Conservation (phyloP, 2,797 vertebrate genomes). For the Sebastes kiyomatsui region DNA sequence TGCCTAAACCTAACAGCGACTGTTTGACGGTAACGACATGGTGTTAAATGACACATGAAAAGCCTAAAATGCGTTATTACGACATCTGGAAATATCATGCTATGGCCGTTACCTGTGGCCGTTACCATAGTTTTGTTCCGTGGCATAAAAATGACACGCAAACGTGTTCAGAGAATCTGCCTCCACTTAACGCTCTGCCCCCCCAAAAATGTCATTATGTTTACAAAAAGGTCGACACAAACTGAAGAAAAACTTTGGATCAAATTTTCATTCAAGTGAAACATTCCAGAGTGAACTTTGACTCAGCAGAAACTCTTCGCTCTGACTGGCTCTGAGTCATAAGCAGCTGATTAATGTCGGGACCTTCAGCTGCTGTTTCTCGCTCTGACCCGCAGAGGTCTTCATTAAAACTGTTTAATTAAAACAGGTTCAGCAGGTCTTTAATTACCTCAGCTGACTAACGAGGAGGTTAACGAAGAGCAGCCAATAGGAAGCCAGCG, state of each 20-base stretch:
- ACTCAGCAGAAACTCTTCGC: neutral
- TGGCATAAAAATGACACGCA: too few species aligned
- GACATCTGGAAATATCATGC: too few species aligned
- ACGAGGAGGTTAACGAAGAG: constrained; percentile 37
- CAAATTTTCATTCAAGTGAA: neutral
- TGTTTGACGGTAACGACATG: too few species aligned
- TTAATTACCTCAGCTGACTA: constrained; percentile 27
- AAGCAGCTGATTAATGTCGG: constrained; percentile 12
- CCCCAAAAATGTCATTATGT: neutral
- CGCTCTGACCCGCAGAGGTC: neutral
- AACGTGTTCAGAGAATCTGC: too few species aligned
- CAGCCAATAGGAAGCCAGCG: constrained; percentile 30
- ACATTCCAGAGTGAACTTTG: neutral
- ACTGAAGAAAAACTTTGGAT: neutral
- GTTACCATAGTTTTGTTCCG: too few species aligned
- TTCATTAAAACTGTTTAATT: constrained; percentile 17
- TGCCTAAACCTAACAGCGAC: too few species aligned
- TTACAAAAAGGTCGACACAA: neutral
- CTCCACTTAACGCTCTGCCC: too few species aligned
- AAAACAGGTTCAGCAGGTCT: constrained; percentile 44
- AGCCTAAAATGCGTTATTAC: too few species aligned
- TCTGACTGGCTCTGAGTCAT: neutral
- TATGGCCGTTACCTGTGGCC: too few species aligned
- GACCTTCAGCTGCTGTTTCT: constrained; percentile 1
- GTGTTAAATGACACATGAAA: too few species aligned